These are phyloP conservation scores for Cacoxenus indagator DNA, from an alignment of 2,888 invertebrate genomes.

Conservation along the genomic window DNA sequence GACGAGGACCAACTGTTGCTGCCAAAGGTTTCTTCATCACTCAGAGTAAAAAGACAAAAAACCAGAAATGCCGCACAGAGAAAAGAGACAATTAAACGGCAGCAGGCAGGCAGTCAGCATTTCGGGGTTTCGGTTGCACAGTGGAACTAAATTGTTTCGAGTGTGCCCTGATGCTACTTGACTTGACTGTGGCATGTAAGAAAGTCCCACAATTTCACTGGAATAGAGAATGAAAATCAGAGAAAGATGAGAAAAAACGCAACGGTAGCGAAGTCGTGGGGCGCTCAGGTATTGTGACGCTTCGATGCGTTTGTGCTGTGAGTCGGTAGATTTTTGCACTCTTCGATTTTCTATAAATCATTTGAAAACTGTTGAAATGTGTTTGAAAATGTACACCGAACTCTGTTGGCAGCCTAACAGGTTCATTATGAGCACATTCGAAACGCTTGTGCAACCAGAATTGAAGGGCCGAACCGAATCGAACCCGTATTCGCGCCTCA, in stretches of 20 bases:
- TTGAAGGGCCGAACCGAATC: too few species aligned
- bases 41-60: background rate
- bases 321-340: slow-evolving; percentile 44
- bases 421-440: slow-evolving; percentile 63
- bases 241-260: too few species aligned
- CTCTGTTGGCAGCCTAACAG: slow-evolving; percentile 38
- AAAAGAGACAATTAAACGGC: slow-evolving; percentile 26
- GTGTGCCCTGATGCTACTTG: slow-evolving; percentile 27
- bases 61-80: slow-evolving; percentile 9
- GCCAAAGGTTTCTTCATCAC: slow-evolving; percentile 28
- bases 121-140: slow-evolving; percentile 39
- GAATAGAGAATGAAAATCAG: slow-evolving; percentile 15
- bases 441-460: slow-evolving; percentile 41
- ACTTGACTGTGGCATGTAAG: slow-evolving; percentile 29
- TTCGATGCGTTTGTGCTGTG: slow-evolving; percentile 46
- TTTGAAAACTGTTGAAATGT: slow-evolving; percentile 49
- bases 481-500: too few species aligned
- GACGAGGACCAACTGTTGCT: slow-evolving; percentile 22
- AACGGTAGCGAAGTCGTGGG: slow-evolving; percentile 61
- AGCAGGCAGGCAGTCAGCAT: background rate
- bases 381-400: slow-evolving; percentile 23
- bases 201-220: slow-evolving; percentile 24
- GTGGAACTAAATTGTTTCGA: slow-evolving; percentile 56
- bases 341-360: slow-evolving; percentile 60
- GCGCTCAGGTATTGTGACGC: slow-evolving; percentile 62